Conservation (phyloP, 2,113 vertebrate species). For the Murina feae region DNA sequence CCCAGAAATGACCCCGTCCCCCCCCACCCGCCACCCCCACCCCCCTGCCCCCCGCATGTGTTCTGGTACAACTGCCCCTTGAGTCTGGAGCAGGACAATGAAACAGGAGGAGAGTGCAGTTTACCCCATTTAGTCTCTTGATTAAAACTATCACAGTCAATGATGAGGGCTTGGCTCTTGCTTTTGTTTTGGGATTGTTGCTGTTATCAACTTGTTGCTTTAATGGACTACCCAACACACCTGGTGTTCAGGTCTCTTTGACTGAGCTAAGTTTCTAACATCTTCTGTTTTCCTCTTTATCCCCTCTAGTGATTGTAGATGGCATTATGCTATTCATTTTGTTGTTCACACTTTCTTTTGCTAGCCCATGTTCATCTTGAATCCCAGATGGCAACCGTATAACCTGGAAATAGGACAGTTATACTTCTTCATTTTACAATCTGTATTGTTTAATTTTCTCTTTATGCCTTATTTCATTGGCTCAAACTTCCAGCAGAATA, state of each 20-base stretch:
- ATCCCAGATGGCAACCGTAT: neutral
- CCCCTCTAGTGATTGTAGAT: neutral
- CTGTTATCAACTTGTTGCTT: neutral
- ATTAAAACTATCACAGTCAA: neutral
- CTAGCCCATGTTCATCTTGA: neutral
- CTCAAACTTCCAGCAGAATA: neutral
- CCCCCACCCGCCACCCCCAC: no score
- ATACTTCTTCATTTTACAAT: neutral
- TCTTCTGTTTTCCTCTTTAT: neutral
- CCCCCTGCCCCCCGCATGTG: fast-evolving
- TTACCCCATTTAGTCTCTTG: neutral
- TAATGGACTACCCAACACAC: no score
- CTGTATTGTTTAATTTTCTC: neutral
- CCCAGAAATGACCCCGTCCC: neutral
- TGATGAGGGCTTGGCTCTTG: neutral
- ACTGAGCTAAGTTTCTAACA: neutral
- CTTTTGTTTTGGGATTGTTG: neutral
- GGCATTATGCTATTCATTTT: neutral
- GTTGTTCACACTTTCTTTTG: neutral
- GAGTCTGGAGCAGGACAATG: neutral
- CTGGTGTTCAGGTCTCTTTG: neutral
- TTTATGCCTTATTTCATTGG: neutral
- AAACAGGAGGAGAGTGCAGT: neutral
- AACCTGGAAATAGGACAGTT: neutral
- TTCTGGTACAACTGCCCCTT: neutral